phyloP scores from a whole-genome alignment of 2,797 vertebrate genomes.

The Amblyopsis hoosieri region DNA sequence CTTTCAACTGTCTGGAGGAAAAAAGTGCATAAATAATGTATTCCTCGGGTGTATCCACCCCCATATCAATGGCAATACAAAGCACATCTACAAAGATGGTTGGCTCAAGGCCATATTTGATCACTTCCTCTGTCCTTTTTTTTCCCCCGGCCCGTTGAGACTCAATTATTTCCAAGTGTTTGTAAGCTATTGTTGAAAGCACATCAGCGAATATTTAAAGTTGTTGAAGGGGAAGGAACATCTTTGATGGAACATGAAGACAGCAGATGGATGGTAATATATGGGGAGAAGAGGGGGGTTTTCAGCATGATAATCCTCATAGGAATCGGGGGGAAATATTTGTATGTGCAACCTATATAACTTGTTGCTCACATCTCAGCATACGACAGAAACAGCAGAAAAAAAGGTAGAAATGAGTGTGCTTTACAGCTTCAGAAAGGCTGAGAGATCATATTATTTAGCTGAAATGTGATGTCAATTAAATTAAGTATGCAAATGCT shows the following conservation, averaged over 20 bases:
- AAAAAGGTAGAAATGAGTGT: too few relatives aligned
- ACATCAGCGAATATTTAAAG: slow-evolving; percentile 71
- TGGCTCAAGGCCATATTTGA: slow-evolving; percentile 83
- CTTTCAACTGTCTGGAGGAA: slow-evolving; percentile 54
- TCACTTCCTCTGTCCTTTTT: slow-evolving; percentile 71
- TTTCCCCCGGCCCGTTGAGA: slow-evolving; percentile 71
- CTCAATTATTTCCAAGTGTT: slow-evolving; percentile 82
- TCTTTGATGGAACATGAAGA: slow-evolving; percentile 73
- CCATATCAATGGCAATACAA: slow-evolving; percentile 81
- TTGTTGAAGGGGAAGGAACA: slow-evolving; percentile 52
- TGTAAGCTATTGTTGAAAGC: slow-evolving; percentile 80
- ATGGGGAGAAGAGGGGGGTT: slow-evolving; percentile 23
- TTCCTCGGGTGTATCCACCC: slow-evolving; percentile 72
- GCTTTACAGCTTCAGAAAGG: too few relatives aligned
- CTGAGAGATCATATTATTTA: too few relatives aligned
- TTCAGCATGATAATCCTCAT: too few relatives aligned
- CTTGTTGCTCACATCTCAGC: too few relatives aligned
- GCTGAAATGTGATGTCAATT: too few relatives aligned
- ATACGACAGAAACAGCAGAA: too few relatives aligned
- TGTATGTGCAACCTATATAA: too few relatives aligned
- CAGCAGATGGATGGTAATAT: slow-evolving; percentile 67
- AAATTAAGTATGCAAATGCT: too few relatives aligned
- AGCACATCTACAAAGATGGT: slow-evolving; percentile 78
- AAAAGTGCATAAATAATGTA: slow-evolving; percentile 75
- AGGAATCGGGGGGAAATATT: too few relatives aligned